Percentiles rank a stretch among this genome's conserved stretches.
Evolutionary conservation across 2,797 vertebrate genomes (phyloP).

Genomic region (Hydrophis major): DNA sequence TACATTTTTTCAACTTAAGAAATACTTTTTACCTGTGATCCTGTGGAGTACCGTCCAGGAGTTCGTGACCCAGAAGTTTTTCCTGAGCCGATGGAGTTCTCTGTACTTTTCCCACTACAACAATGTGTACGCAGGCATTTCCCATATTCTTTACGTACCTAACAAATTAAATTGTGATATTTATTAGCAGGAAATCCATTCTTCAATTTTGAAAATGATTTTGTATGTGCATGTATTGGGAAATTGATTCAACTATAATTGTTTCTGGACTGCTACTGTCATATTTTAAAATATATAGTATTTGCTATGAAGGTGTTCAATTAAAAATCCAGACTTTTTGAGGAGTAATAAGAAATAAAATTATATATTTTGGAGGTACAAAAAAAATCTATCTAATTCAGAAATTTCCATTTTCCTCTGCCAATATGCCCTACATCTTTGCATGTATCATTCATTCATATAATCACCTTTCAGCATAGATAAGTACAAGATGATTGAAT

Average conservation of each 20-base stretch:
- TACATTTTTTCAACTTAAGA: not conserved
- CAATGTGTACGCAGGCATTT: conserved; percentile 95
- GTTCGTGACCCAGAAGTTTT: conserved; percentile 89
- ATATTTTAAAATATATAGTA: not conserved
- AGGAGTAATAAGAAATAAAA: conserved; percentile 25
- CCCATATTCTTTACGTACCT: conserved; percentile 97
- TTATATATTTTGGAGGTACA: not conserved
- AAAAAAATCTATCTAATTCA: not conserved
- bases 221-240: not conserved
- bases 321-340: not conserved
- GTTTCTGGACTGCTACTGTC: conserved; percentile 24
- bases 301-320: not conserved
- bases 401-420: not conserved
- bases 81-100: conserved; percentile 91
- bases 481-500: not conserved
- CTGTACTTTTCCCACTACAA: conserved; percentile 94
- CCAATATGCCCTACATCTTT: not conserved
- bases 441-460: not conserved
- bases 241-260: not conserved
- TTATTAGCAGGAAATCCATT: conserved; percentile 47
- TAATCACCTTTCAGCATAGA: not conserved
- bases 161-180: conserved; percentile 49
- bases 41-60: conserved; percentile 91
- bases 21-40: conserved; percentile 84
- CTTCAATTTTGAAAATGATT: not conserved